Evolutionary conservation across 2,113 vertebrate genomes (phyloP).

Genomic region (Osmerus eperlanus): DNA sequence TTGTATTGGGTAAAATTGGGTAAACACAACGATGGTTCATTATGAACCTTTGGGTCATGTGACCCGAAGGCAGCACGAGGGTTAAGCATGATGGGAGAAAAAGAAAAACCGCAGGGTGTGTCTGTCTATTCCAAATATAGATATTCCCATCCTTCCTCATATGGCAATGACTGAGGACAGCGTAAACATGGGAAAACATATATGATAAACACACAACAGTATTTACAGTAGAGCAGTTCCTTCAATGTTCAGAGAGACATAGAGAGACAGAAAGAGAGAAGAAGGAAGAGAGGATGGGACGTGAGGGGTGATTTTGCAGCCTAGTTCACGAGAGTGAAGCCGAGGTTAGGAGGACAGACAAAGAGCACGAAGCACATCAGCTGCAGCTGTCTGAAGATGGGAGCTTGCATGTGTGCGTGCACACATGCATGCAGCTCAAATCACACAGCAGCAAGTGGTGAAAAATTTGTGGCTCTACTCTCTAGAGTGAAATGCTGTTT

Average conservation of each 20-base stretch:
- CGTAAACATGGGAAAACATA: neutral
- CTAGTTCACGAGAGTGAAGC: neutral
- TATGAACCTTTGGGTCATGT: too few relatives aligned
- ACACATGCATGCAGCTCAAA: neutral
- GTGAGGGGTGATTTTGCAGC: neutral
- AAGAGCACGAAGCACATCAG: neutral
- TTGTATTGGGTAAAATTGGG: too few relatives aligned
- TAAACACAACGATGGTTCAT: too few relatives aligned
- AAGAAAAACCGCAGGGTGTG: conserved; percentile 13
- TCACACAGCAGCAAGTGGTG: too few relatives aligned
- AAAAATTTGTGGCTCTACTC: neutral
- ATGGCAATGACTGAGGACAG: neutral
- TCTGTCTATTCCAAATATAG: conserved; percentile 19
- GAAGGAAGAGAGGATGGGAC: neutral
- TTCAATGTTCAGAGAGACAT: neutral
- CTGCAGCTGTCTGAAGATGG: neutral
- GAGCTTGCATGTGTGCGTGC: neutral
- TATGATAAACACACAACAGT: neutral
- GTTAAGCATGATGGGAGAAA: conserved; percentile 28
- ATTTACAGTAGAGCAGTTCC: neutral
- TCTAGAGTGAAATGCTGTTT: neutral
- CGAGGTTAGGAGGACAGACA: neutral
- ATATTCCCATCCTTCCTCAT: neutral
- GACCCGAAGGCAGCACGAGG: too few relatives aligned
- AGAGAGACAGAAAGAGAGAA: neutral